Evolutionary conservation across 1,140 invertebrate genomes (phyloP).

Genomic region (Bombus huntii): DNA sequence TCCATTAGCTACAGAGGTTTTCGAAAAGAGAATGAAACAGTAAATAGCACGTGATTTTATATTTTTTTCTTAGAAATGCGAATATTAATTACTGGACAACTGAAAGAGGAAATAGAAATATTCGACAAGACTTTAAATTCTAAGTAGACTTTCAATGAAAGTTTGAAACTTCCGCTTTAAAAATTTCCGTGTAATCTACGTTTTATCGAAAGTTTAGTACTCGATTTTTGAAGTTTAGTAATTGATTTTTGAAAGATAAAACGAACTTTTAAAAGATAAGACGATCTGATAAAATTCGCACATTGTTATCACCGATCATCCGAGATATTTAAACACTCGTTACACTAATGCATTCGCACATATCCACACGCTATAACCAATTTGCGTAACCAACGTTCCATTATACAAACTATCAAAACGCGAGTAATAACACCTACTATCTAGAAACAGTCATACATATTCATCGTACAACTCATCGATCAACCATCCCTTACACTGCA

Average conservation of each 20-base stretch:
- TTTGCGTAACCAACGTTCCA: background rate
- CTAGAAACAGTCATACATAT: background rate
- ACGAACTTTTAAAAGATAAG: no score
- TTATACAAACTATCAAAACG: no score
- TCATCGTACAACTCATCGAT: background rate
- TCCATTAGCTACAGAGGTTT: background rate
- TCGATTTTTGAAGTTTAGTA: no score
- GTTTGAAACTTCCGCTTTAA: no score
- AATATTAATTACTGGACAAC: background rate
- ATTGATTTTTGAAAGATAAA: no score
- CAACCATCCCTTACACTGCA: background rate
- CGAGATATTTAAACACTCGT: background rate
- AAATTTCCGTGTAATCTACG: no score
- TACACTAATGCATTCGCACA: background rate
- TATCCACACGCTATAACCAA: background rate
- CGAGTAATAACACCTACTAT: no score
- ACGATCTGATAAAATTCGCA: background rate
- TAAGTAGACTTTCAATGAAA: no score
- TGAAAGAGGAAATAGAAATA: no score
- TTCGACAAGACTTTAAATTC: no score
- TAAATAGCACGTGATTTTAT: background rate
- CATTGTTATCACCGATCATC: background rate
- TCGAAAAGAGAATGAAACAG: background rate
- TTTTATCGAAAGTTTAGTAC: no score
- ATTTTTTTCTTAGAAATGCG: background rate